phyloP scores from a whole-genome alignment of 2,888 invertebrate genomes.

The Conus canariensis region DNA sequence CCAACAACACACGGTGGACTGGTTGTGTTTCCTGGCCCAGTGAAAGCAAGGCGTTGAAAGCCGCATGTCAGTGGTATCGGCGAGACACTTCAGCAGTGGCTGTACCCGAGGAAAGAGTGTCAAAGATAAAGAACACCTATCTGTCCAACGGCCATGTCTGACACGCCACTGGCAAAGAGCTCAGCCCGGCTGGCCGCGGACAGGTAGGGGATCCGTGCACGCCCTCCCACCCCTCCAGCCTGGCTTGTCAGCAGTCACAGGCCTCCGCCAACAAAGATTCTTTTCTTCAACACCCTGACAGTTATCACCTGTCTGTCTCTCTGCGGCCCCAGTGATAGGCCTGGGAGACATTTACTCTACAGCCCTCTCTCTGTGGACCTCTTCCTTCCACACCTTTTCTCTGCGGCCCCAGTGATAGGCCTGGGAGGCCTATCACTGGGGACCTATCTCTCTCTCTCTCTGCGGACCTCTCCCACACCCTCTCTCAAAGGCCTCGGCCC shows the following conservation, averaged over 20 bases:
- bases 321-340: neutral
- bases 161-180: neutral
- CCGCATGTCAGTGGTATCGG: neutral
- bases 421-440: neutral
- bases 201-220: neutral
- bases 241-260: neutral
- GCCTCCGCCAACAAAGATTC: neutral
- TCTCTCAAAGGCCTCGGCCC: neutral
- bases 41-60: neutral
- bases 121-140: slow-evolving; percentile 37
- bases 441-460: neutral
- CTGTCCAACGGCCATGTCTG: slow-evolving; percentile 13
- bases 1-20: slow-evolving; percentile 1
- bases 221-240: neutral
- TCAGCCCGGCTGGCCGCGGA: neutral
- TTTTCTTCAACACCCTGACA: neutral
- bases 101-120: slow-evolving; percentile 13
- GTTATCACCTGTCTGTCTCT: neutral
- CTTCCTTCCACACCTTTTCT: neutral
- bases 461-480: neutral
- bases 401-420: neutral
- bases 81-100: slow-evolving; percentile 10
- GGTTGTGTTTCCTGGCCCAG: neutral
- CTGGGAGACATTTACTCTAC: neutral
- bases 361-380: neutral